Evolutionary conservation across 2,888 invertebrate species (phyloP), one percentile per base, ranked within the genome.

Genomic region (Drosophila cyrtoloma): DNA sequence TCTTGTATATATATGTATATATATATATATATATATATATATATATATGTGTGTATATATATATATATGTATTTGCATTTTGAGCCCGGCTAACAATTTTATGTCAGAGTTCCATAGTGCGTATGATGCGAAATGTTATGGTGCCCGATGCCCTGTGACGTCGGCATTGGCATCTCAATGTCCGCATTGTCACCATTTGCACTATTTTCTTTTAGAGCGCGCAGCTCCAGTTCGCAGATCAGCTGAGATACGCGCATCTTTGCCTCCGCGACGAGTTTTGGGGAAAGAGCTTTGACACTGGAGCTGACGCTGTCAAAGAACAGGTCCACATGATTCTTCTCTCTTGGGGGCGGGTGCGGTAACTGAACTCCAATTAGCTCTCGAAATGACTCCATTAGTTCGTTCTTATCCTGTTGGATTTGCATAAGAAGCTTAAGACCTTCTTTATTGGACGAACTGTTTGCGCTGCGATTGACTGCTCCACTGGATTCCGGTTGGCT

Each of bases 341-440:
- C 92, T 68, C 77, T 87, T 42, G 65, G 75, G 1, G 79, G 82
- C 5, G 67, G 71, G 10, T 72, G 79, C 10, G 70, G 68, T 3
- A 78, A 33, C 30, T 85, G 84, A 57, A 73, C 71, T n/a, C 91
- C 83, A 81, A 92, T 92, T 5, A 93, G 79, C 51, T 93, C 93
- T n/a, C 92, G 91, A 51, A 93, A 92, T 5, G 93, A 92, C 37
- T 93, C 89, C 90, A 91, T 91, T 0, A 93, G 59, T 37, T 93
- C 93, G 56, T 88, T 92, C 61, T 93, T 93, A 85, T 91, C 56
- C 19, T 75, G 82, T 52, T 75, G 80, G 19, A 80, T 71, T 78
- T 79, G 81, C 81, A 79, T 79, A 12, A 79, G 56, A 0, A 82
- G 64, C 51, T 79, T 79, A 0, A 79, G 62, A 9, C 79, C 79